A percentile compares a stretch with the other conserved stretches of the same genome.
Conservation (phyloP, 2,797 vertebrate genomes). For the Dryobates pubescens region DNA sequence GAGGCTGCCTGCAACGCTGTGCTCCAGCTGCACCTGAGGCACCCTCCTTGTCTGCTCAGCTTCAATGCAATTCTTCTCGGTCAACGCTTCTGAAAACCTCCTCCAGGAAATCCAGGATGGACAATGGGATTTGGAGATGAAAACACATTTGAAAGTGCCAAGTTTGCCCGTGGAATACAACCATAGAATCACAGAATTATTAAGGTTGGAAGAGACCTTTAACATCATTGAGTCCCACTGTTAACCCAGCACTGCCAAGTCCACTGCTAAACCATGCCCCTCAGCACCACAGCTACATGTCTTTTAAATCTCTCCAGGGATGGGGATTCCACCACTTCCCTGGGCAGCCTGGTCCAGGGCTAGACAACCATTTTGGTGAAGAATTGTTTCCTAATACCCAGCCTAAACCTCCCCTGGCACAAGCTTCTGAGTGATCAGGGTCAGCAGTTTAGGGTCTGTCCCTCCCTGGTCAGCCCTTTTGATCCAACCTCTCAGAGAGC, state of each 20-base stretch:
- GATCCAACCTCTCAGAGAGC: background rate
- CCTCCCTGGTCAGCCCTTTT: background rate
- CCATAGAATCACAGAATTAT: too few species aligned
- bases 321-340: too few species aligned
- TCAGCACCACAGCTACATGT: too few species aligned
- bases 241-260: too few species aligned
- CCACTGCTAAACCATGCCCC: too few species aligned
- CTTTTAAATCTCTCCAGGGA: too few species aligned
- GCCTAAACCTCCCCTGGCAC: too few species aligned
- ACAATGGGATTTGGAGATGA: background rate
- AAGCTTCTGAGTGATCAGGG: background rate
- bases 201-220: too few species aligned
- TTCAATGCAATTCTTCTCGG: fast-evolving
- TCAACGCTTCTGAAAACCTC: background rate
- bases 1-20: background rate
- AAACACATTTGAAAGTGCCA: background rate
- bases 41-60: background rate
- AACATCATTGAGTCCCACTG: too few species aligned
- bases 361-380: too few species aligned
- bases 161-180: background rate
- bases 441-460: background rate
- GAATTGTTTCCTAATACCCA: too few species aligned
- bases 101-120: background rate
- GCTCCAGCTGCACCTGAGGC: background rate
- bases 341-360: too few species aligned